These are phyloP conservation scores for Leptosomus discolor DNA, from an alignment of 2,113 vertebrate species.

Conservation along the genomic window DNA sequence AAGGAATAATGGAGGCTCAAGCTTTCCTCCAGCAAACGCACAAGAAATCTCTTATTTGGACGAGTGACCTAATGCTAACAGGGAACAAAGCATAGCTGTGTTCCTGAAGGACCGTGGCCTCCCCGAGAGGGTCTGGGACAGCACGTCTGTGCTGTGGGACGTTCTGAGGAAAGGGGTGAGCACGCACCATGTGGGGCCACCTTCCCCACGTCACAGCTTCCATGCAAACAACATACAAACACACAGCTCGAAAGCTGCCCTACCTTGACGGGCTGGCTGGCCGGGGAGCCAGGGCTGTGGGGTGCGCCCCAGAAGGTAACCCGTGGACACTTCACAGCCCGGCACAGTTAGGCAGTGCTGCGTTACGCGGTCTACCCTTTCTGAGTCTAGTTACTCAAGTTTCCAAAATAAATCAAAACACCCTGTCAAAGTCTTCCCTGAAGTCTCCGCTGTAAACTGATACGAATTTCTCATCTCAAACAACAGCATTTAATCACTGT, in stretches of 20 bases:
- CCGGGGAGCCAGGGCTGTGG: not conserved
- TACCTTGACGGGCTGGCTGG: not conserved
- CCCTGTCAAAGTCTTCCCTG: not conserved
- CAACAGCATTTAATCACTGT: not conserved
- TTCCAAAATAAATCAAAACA: not conserved
- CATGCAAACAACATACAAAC: fast-evolving
- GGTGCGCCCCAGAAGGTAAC: not conserved
- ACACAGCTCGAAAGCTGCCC: not conserved
- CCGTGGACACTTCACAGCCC: not conserved
- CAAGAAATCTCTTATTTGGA: conserved; percentile 3
- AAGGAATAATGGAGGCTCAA: not conserved
- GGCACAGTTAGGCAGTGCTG: not conserved
- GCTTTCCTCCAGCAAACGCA: not conserved
- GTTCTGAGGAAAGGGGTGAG: not conserved
- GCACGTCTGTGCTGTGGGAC: fast-evolving
- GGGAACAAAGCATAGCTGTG: conserved; percentile 1
- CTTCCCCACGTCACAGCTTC: not conserved
- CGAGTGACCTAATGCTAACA: not conserved
- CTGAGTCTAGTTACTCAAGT: not conserved
- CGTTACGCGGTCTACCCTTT: not conserved
- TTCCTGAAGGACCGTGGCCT: not conserved
- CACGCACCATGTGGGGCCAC: not conserved
- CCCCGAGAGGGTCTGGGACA: not conserved
- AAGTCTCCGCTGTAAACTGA: not conserved
- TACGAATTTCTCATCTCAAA: not conserved